These are phyloP conservation scores for Apostichopus californicus DNA, from an alignment of 35 echinoderm and acorn worm species.

Conservation along the genomic window DNA sequence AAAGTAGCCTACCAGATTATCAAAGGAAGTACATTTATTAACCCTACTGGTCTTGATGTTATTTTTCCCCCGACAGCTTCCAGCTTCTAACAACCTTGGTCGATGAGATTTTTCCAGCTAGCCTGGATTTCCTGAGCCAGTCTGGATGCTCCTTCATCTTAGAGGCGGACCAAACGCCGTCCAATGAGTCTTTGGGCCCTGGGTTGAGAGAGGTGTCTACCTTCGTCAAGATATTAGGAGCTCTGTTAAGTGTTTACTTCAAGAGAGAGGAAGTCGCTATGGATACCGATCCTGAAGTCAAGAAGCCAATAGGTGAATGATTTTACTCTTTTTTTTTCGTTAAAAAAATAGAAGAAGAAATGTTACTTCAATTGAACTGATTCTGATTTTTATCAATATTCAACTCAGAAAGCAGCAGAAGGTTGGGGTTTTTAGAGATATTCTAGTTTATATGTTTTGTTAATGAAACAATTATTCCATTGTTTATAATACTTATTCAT, in stretches of 20 bases:
- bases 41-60: not conserved
- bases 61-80: slow-evolving; percentile 48
- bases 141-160: slow-evolving; percentile 63
- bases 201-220: slow-evolving; percentile 79
- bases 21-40: not conserved
- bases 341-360: no score
- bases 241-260: slow-evolving; percentile 74
- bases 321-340: no score
- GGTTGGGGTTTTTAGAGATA: no score
- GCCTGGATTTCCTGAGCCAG: slow-evolving; percentile 72
- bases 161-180: slow-evolving; percentile 43
- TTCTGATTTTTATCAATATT: no score
- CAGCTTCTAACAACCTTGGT: slow-evolving; percentile 76
- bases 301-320: not conserved
- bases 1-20: not conserved
- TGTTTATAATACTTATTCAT: no score
- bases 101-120: slow-evolving; percentile 71
- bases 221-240: slow-evolving; percentile 81
- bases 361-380: no score
- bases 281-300: not conserved
- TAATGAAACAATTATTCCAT: no score
- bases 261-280: slow-evolving; percentile 49
- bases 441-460: no score
- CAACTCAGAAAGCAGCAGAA: no score
- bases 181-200: not conserved